phyloP scores from a whole-genome alignment of 2,888 invertebrate species.

The Calameuta filiformis region DNA sequence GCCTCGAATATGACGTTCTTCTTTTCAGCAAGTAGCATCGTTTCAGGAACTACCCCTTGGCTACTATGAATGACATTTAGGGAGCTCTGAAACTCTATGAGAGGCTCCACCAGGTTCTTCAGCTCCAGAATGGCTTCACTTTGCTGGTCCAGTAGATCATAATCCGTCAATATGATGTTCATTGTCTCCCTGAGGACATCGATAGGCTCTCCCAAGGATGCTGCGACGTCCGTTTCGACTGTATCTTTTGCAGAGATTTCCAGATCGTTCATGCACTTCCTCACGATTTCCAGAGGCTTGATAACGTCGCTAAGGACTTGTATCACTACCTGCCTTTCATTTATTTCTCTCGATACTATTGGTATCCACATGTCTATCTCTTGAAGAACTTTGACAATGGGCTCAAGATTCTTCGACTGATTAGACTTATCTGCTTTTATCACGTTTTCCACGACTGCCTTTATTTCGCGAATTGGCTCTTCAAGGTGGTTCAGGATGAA shows the following conservation, averaged over 20 bases:
- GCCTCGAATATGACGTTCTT: conserved; percentile 48
- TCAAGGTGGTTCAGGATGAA: conserved; percentile 43
- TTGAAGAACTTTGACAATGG: conserved; percentile 28
- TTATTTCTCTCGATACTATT: conserved; percentile 31
- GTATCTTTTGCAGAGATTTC: conserved; percentile 11
- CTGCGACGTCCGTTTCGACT: conserved; percentile 20
- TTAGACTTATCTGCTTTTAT: conserved; percentile 5
- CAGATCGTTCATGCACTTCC: conserved; percentile 15
- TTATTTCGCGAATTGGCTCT: conserved; percentile 40
- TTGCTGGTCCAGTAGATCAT: conserved; percentile 32
- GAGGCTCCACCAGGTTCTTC: conserved; percentile 41
- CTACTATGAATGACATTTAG: conserved; percentile 49
- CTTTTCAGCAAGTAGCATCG: conserved; percentile 43
- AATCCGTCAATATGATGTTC: conserved; percentile 29
- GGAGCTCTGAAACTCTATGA: conserved; percentile 51
- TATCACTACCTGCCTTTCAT: conserved; percentile 40
- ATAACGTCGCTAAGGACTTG: conserved; percentile 41
- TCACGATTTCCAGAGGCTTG: conserved; percentile 34
- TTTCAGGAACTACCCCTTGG: conserved; percentile 44
- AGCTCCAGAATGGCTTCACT: conserved; percentile 34
- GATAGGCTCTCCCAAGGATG: conserved; percentile 39
- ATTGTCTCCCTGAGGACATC: conserved; percentile 34
- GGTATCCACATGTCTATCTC: conserved; percentile 38
- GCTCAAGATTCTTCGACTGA: conserved; percentile 23
- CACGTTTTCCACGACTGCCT: conserved; percentile 10